Evolutionary conservation across 2,888 invertebrate species (phyloP).

Genomic region (Hermaeophaga mercurialis): DNA sequence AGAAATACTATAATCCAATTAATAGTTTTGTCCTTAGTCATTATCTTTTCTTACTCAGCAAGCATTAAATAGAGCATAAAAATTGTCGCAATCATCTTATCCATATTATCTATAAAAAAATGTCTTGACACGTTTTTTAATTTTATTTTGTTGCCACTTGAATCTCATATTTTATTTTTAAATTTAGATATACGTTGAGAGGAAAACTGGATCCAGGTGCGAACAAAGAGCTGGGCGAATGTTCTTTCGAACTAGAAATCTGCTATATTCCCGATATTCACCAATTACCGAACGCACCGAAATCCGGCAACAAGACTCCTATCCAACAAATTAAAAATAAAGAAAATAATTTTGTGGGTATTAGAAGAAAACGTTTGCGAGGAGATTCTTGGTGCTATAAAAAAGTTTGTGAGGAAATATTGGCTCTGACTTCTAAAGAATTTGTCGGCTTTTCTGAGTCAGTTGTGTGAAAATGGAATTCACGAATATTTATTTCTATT

Average conservation of each 20-base stretch:
- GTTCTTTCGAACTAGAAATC: constrained; percentile 76
- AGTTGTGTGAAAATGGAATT: constrained; percentile 40
- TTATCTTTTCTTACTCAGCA: no score
- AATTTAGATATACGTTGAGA: constrained; percentile 66
- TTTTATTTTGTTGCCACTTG: no score
- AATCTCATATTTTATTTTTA: no score
- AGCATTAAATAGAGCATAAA: no score
- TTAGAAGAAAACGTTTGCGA: constrained; percentile 73
- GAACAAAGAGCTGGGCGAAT: constrained; percentile 50
- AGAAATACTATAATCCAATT: no score
- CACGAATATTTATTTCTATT: no score
- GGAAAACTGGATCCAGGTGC: constrained; percentile 64
- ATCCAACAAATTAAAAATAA: constrained; percentile 13
- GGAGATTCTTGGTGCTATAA: constrained; percentile 85
- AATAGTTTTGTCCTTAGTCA: no score
- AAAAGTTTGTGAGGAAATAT: constrained; percentile 74
- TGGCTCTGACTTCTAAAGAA: constrained; percentile 60
- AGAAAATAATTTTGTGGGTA: constrained; percentile 60
- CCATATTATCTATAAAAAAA: no score
- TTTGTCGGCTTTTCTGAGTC: constrained; percentile 46
- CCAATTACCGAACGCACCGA: constrained; percentile 25
- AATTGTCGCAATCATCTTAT: no score
- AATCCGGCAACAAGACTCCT: constrained; percentile 35
- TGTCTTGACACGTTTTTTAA: no score
- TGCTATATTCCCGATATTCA: constrained; percentile 59